Evolutionary conservation across 1,140 invertebrate genomes (phyloP).

Genomic region (Eciton burchellii): DNA sequence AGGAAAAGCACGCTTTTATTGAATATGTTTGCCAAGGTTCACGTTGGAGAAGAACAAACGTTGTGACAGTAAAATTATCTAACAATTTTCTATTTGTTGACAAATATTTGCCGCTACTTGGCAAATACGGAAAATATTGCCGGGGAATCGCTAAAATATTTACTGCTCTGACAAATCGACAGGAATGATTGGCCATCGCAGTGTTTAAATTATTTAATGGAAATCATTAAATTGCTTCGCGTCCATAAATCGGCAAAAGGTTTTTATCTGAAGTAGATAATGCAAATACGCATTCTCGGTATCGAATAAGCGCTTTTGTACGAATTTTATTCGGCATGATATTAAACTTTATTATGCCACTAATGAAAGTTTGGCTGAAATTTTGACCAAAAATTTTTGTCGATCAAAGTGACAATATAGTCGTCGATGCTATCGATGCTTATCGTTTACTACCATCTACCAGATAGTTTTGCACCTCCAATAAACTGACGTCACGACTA

Average conservation of each 20-base stretch:
- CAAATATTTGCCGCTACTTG: too few species aligned
- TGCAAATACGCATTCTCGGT: not conserved
- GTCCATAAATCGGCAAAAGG: not conserved
- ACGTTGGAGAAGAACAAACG: not conserved
- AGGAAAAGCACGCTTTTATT: conserved; percentile 17
- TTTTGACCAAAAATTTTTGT: too few species aligned
- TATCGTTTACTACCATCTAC: not conserved
- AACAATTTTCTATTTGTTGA: conserved; percentile 36
- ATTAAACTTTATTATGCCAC: too few species aligned
- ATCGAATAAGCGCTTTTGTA: not conserved
- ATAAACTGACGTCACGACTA: not conserved
- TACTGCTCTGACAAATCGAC: not conserved
- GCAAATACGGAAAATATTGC: conserved; percentile 8
- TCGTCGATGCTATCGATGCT: too few species aligned
- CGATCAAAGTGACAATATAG: too few species aligned
- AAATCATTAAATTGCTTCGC: not conserved
- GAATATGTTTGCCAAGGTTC: conserved; percentile 38
- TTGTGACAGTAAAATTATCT: conserved; percentile 29
- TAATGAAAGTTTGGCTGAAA: too few species aligned
- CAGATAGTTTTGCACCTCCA: not conserved
- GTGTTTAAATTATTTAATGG: not conserved
- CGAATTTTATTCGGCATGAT: not conserved
- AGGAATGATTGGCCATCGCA: not conserved
- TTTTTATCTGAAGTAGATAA: not conserved
- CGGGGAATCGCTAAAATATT: conserved; percentile 25